These are phyloP conservation scores for Sebastes dallii DNA, from an alignment of 2,797 vertebrate species.

Conservation along the genomic window DNA sequence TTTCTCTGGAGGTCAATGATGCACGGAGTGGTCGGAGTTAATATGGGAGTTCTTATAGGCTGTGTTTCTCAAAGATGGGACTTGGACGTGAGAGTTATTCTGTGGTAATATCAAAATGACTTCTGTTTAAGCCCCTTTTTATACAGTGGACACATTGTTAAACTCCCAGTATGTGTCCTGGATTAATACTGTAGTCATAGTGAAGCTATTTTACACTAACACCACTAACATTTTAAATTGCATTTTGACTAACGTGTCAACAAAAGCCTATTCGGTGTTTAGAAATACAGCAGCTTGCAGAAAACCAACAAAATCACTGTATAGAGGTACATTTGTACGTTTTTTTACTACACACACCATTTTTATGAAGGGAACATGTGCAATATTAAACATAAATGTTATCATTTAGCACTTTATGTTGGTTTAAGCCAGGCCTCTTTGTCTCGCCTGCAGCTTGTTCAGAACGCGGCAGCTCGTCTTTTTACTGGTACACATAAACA, in stretches of 20 bases:
- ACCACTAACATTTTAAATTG: background rate
- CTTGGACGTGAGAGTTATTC: background rate
- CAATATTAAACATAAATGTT: background rate
- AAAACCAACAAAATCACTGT: background rate
- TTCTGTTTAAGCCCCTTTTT: background rate
- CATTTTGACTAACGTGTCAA: background rate
- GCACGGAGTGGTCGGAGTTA: slow-evolving; percentile 12
- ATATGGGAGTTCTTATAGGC: background rate
- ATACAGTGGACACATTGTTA: background rate
- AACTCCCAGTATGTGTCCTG: background rate
- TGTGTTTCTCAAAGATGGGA: slow-evolving; percentile 6
- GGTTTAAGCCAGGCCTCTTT: no score
- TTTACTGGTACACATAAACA: no score
- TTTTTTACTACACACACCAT: background rate
- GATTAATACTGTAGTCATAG: background rate
- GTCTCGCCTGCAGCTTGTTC: no score
- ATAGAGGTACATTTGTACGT: background rate
- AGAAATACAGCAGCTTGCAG: background rate
- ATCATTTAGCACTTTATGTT: background rate
- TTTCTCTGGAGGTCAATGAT: slow-evolving; percentile 7
- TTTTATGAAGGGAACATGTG: background rate
- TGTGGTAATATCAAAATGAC: background rate
- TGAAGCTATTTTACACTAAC: background rate
- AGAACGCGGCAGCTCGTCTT: no score
- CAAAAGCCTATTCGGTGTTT: no score